Evolutionary conservation across 1,140 invertebrate genomes (phyloP), one percentile per base, ranked within the genome.

Genomic region (Ladona fulva): DNA sequence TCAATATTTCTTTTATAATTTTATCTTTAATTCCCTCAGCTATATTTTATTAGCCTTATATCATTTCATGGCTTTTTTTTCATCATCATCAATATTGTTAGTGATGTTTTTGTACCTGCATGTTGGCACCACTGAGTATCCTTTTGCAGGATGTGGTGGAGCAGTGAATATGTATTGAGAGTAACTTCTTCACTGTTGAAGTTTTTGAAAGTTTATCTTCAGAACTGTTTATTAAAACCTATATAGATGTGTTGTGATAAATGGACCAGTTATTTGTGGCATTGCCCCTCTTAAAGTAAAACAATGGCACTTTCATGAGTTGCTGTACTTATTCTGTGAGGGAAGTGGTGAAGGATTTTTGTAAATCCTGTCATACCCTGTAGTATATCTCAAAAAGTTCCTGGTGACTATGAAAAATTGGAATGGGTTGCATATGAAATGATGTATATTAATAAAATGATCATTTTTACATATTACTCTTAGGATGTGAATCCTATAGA

Each of bases 201-300:
- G 52, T 66, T 66, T 66, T 66, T 66, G n/a, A 66, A 66, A 66
- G 52, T 66, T 66, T 66, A 66, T 66, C 52, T 66, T 66, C 52
- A 16, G 14, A 66, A 66, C 52, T 66, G 52, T 66, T 66, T 66
- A 66, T 66, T 66, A 16, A 66, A 22, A 19, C 52, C 52, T 66
- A 8, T 37, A 66, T 66, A 66, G 52, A 66, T 66, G 52, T 66
- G 52, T 66, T 66, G 52, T 66, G 52, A 66, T 66, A 66, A 66
- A 66, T 66, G 52, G 52, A 66, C 52, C 52, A 66, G 52, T 66
- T 66, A 66, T 66, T 66, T 66, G 52, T 66, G 52, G 52, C 12
- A 66, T 19, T 66, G 52, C 52, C 52, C 52, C 52, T 66, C n/a
- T 22, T 66, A 22, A 66, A 66, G 52, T 22, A 66, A 16, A 66